Evolutionary conservation across 2,888 invertebrate species (phyloP).

Genomic region (Dolichomitus sp.): DNA sequence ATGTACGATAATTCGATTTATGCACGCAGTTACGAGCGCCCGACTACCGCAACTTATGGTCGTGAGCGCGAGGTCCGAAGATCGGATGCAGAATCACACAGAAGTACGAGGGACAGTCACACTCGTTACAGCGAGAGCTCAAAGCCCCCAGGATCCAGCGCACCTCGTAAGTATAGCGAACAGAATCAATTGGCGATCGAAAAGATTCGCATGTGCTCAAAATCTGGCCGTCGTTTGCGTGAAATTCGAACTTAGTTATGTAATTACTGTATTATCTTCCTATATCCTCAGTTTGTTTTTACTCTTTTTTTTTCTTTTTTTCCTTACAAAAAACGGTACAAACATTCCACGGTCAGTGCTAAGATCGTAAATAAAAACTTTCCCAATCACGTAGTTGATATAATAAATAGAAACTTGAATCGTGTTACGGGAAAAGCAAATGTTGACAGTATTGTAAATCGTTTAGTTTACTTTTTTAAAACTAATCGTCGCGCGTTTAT

Average conservation of each 20-base stretch:
- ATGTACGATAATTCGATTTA: slow-evolving; percentile 2
- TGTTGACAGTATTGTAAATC: slow-evolving; percentile 49
- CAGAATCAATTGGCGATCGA: slow-evolving; percentile 68
- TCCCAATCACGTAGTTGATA: slow-evolving; percentile 6
- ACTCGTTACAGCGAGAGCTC: slow-evolving; percentile 83
- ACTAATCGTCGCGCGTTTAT: slow-evolving; percentile 17
- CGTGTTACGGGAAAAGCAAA: slow-evolving; percentile 67
- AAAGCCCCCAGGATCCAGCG: slow-evolving; percentile 81
- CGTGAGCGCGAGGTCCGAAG: slow-evolving; percentile 84
- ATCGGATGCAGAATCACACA: slow-evolving; percentile 82
- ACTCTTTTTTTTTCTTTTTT: slow-evolving; percentile 42
- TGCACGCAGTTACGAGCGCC: slow-evolving; percentile 80
- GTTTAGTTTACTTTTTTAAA: slow-evolving; percentile 16
- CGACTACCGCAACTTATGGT: slow-evolving; percentile 77
- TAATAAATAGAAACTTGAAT: slow-evolving; percentile 51
- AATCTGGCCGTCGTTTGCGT: slow-evolving; percentile 67
- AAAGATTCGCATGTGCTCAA: slow-evolving; percentile 69
- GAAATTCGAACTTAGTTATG: slow-evolving; percentile 64
- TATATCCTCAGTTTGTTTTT: slow-evolving; percentile 4
- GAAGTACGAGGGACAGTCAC: slow-evolving; percentile 83
- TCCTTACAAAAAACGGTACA: slow-evolving; percentile 54
- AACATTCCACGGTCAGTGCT: slow-evolving; percentile 50
- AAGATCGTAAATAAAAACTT: slow-evolving; percentile 30
- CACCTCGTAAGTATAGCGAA: slow-evolving; percentile 82
- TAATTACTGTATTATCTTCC: slow-evolving; percentile 24